Base-by-base conservation (phyloP, 1,140 invertebrate genomes). In the Pseudomyrmex dendroicus region DNA sequence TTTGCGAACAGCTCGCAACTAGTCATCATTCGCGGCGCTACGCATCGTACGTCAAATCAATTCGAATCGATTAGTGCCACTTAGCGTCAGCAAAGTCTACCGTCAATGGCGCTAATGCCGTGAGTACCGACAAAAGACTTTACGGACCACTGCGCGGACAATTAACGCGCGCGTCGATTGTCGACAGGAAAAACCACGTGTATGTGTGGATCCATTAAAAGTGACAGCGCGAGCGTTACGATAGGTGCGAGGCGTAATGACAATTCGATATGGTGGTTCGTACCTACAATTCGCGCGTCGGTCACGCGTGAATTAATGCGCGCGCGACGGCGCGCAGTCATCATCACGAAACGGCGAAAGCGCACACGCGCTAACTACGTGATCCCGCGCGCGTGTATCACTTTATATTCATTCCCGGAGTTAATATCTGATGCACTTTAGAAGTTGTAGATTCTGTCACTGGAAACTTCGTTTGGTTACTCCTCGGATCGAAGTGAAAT, bases 111-210 rank as follows among this genome's bases (percentile, higher is more conserved):
- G 22, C 54, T 57, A 78, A 54, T 48, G 63, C 35, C 15, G 52
- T 67, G 50, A 59, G 59, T 52, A 74, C 76, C 84, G 77, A 86
- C 80, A 77, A 83, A 35, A 83, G 86, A 80, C 20, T n/a, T 12
- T 48, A 35, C 0, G 85, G 73, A 74, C 63, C 86, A 90, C 89
- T 89, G 83, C 64, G 72, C 66, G 86, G 76, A 86, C 86, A 92
- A 92, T 92, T 92, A 92, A 92, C 89, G 88, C 86, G 88, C 87
- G 86, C 87, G 86, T 91, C 92, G 91, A 92, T 92, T 89, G 89
- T 82, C 72, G 35, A 35, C 5, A 7, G 35, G 3, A 35, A 35
- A 35, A 35, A 35, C 4, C 35, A 35, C 87, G 89, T 88, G 90
- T 84, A 73, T 70, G 66, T 73, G 54, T 85, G 82, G 57, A 59